Conservation (phyloP, 2,888 invertebrate genomes). For the Noctua janthina region DNA sequence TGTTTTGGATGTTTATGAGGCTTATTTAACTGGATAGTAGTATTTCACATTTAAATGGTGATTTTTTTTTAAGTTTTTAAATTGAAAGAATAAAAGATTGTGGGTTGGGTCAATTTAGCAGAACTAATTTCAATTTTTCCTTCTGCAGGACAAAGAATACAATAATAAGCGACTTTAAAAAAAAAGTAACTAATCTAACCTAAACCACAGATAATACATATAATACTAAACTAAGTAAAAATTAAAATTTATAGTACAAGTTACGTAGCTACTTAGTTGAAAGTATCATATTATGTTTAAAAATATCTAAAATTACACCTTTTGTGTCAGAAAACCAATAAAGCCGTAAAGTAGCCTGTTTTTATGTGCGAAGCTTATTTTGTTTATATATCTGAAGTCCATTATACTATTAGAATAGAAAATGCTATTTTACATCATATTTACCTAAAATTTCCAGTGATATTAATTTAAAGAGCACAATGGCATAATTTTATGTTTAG, state of each 20-base stretch:
- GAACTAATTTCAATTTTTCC: too few species aligned
- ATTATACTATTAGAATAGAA: background rate
- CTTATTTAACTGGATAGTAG: background rate
- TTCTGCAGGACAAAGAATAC: too few species aligned
- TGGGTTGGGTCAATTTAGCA: background rate
- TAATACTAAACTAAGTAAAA: too few species aligned
- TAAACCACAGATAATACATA: too few species aligned
- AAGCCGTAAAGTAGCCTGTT: background rate
- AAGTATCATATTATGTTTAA: background rate
- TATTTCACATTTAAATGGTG: background rate
- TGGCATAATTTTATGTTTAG: background rate
- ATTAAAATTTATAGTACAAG: too few species aligned
- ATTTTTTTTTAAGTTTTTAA: background rate
- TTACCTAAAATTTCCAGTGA: background rate
- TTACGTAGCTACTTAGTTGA: background rate
- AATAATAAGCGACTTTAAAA: background rate
- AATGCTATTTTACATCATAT: background rate
- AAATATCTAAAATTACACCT: background rate
- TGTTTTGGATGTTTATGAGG: background rate
- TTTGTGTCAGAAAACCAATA: constrained; percentile 7
- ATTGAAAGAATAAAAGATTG: background rate
- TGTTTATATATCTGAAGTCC: background rate
- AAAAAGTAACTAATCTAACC: background rate
- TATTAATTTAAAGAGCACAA: background rate
- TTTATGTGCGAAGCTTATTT: background rate